Conservation (phyloP, 2,888 invertebrate genomes). For the Drosophila paramelanica region DNA sequence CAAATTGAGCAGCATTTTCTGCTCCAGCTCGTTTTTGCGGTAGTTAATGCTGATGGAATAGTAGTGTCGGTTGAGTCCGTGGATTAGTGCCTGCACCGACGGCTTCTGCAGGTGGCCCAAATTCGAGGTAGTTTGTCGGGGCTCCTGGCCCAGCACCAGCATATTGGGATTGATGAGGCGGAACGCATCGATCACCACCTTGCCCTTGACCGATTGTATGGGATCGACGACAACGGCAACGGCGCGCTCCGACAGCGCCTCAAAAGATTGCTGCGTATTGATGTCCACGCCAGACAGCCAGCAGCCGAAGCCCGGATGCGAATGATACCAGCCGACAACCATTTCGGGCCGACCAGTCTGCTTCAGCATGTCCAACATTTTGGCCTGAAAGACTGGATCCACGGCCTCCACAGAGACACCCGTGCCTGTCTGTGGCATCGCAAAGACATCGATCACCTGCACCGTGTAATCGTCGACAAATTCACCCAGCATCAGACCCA, state of each 20-base stretch:
- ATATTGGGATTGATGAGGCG: constrained; percentile 99
- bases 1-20: constrained; percentile 99
- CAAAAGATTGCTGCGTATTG: constrained; percentile 99
- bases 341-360: constrained; percentile 99
- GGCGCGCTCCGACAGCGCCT: constrained; percentile 98
- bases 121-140: constrained; percentile 99
- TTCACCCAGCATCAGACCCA: constrained; percentile 97
- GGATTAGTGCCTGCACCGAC: constrained; percentile 99
- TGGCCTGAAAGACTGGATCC: constrained; percentile 99
- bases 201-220: constrained; percentile 99
- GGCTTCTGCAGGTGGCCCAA: constrained; percentile 99
- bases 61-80: constrained; percentile 99
- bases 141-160: constrained; percentile 99
- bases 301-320: constrained; percentile 99
- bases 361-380: constrained; percentile 99
- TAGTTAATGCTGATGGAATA: constrained; percentile 99
- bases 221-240: constrained; percentile 99
- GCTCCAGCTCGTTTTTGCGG: constrained; percentile 98
- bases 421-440: constrained; percentile 99
- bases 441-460: constrained; percentile 99
- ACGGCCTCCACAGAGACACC: constrained; percentile 99
- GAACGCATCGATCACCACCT: constrained; percentile 99
- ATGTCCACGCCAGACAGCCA: constrained; percentile 99
- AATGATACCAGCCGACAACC: constrained; percentile 99
- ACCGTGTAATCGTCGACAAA: constrained; percentile 99